Conservation (phyloP, 2,888 invertebrate genomes). For the Orthosia incerta region DNA sequence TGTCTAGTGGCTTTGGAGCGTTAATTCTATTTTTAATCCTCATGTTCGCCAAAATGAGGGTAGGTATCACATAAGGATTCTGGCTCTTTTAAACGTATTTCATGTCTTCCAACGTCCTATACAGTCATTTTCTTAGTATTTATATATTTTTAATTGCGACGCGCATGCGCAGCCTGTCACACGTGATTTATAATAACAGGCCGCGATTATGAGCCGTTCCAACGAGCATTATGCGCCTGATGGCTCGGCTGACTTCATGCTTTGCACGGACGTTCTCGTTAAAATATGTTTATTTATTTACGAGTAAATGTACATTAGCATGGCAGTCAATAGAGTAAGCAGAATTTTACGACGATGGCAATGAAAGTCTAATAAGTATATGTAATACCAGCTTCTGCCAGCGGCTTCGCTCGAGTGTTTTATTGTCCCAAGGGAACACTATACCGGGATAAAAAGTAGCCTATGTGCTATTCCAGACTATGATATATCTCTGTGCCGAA, state of each 20-base stretch:
- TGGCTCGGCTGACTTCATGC: constrained; percentile 7
- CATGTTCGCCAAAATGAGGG: not conserved
- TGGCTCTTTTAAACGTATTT: not conserved
- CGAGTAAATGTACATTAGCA: not conserved
- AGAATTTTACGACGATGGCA: constrained; percentile 4
- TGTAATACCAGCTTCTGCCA: too few species aligned
- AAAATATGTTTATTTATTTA: constrained; percentile 35
- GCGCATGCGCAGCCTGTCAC: constrained; percentile 46
- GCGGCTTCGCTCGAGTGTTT: too few species aligned
- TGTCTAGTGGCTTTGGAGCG: not conserved
- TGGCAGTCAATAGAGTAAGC: not conserved
- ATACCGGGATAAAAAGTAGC: too few species aligned
- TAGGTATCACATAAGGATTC: not conserved
- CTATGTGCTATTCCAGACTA: too few species aligned
- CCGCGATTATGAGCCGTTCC: constrained; percentile 38
- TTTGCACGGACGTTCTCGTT: constrained; percentile 9
- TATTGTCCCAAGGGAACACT: too few species aligned
- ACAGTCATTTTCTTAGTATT: constrained; percentile 11
- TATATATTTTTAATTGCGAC: constrained; percentile 26
- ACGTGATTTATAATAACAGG: constrained; percentile 59
- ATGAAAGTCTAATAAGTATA: not conserved
- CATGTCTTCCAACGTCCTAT: not conserved
- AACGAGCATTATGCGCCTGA: constrained; percentile 47
- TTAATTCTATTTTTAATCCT: not conserved
- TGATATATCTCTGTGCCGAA: too few species aligned